phyloP scores from a whole-genome alignment of 2,888 invertebrate genomes.

The Neoscelio sp. region DNA sequence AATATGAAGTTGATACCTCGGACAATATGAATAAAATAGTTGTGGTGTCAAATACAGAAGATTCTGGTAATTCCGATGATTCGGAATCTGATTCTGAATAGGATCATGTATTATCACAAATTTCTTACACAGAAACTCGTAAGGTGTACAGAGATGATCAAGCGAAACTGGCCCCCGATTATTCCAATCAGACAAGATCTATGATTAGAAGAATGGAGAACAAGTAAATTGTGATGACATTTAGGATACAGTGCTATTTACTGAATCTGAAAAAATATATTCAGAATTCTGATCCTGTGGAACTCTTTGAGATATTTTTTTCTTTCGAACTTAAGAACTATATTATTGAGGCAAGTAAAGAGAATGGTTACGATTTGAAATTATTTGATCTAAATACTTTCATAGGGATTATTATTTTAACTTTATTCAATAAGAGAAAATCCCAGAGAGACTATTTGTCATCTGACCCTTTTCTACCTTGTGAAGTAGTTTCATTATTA shows the following conservation, averaged over 20 bases:
- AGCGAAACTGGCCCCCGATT: slow-evolving; percentile 36
- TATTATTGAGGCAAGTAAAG: slow-evolving; percentile 61
- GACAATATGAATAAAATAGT: no score
- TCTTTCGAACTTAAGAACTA: slow-evolving; percentile 63
- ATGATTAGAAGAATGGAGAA: slow-evolving; percentile 57
- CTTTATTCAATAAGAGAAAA: slow-evolving; percentile 52
- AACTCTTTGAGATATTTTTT: slow-evolving; percentile 66
- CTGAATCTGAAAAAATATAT: slow-evolving; percentile 28
- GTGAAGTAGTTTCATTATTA: slow-evolving; percentile 52
- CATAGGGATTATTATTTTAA: slow-evolving; percentile 50
- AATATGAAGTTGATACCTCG: no score
- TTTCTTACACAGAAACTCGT: no score
- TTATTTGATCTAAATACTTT: slow-evolving; percentile 42
- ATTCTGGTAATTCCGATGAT: no score
- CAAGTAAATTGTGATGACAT: slow-evolving; percentile 34
- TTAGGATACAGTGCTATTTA: slow-evolving; percentile 48
- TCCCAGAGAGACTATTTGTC: slow-evolving; percentile 60
- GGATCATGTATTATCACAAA: no score
- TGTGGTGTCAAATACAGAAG: no score
- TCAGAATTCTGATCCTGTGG: slow-evolving; percentile 31
- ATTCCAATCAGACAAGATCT: slow-evolving; percentile 38
- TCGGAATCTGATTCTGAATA: no score
- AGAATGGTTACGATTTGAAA: slow-evolving; percentile 58
- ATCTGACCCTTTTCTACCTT: slow-evolving; percentile 51
- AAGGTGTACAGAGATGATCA: no score